Evolutionary conservation across 2,888 invertebrate genomes (phyloP).

Genomic region (Drosophila setosimentum): DNA sequence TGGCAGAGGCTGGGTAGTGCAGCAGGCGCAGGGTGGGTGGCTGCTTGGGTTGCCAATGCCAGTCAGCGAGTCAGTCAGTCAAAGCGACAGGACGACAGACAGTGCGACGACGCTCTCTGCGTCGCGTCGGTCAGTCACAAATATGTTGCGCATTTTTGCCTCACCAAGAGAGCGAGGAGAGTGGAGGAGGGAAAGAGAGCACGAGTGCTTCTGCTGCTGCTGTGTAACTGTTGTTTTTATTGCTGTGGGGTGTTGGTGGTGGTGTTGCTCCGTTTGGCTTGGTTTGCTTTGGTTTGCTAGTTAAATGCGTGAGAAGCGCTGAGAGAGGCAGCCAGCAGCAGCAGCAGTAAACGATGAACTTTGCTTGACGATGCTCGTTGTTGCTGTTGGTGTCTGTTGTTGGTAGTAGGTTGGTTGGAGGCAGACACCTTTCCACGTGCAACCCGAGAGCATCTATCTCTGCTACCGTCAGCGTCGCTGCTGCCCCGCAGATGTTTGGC

Average conservation of each 20-base stretch:
- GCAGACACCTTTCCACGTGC: slow-evolving; percentile 81
- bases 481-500: slow-evolving; percentile 65
- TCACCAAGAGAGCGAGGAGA: slow-evolving; percentile 20
- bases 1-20: slow-evolving; percentile 23
- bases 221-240: slow-evolving; percentile 76
- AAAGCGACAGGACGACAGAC: slow-evolving; percentile 20
- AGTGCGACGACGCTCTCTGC: slow-evolving; percentile 49
- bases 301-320: slow-evolving; percentile 77
- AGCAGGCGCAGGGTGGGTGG: slow-evolving; percentile 54
- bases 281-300: slow-evolving; percentile 45
- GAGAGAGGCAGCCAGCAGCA: slow-evolving; percentile 41
- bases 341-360: slow-evolving; percentile 78
- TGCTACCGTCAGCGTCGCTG: slow-evolving; percentile 32
- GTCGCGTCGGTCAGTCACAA: slow-evolving; percentile 76
- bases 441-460: slow-evolving; percentile 46
- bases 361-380: slow-evolving; percentile 70
- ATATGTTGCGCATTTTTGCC: slow-evolving; percentile 81
- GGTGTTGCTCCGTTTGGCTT: slow-evolving; percentile 32
- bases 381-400: slow-evolving; percentile 40
- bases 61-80: slow-evolving; percentile 35
- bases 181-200: slow-evolving; percentile 39
- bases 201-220: slow-evolving; percentile 56
- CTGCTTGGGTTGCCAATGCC: slow-evolving; percentile 43
- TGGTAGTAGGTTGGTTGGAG: slow-evolving; percentile 51
- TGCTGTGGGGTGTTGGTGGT: slow-evolving; percentile 50